A percentile compares a stretch with the other conserved stretches of the same genome.
These are phyloP conservation scores for Mixornis gularis DNA, from an alignment of 2,113 vertebrate species.

Conservation along the genomic window DNA sequence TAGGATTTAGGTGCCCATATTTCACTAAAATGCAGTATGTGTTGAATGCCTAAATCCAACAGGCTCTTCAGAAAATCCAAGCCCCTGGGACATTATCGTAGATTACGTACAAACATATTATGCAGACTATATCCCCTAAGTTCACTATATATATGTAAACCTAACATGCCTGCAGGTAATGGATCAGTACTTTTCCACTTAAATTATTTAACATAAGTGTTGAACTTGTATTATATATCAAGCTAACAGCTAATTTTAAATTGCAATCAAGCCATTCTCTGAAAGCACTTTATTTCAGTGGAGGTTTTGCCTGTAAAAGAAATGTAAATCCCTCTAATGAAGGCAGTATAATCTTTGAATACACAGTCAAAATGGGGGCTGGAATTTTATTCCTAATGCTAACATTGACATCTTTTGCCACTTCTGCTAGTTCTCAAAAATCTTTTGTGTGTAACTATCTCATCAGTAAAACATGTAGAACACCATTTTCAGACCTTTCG, in stretches of 20 bases:
- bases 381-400: slow-evolving; percentile 33
- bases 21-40: slow-evolving; percentile 16
- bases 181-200: slow-evolving; percentile 55
- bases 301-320: slow-evolving; percentile 38
- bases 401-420: slow-evolving; percentile 26
- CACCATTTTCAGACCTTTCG: background rate
- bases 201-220: slow-evolving; percentile 58
- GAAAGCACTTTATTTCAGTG: slow-evolving; percentile 49
- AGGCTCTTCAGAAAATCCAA: slow-evolving; percentile 39
- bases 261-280: slow-evolving; percentile 56
- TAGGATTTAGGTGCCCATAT: slow-evolving; percentile 33
- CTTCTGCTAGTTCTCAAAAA: slow-evolving; percentile 16
- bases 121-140: slow-evolving; percentile 16
- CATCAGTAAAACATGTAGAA: background rate
- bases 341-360: slow-evolving; percentile 41
- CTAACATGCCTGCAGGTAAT: slow-evolving; percentile 52
- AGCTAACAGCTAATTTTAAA: slow-evolving; percentile 61
- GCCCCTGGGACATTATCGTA: slow-evolving; percentile 17
- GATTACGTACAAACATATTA: slow-evolving; percentile 39
- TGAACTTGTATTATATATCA: slow-evolving; percentile 60
- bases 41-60: slow-evolving; percentile 38
- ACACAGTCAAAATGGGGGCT: slow-evolving; percentile 16
- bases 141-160: slow-evolving; percentile 57
- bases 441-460: background rate
- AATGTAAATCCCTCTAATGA: slow-evolving; percentile 49